Evolutionary conservation across 2,113 vertebrate species (phyloP), one percentile per base, ranked within the genome.

Genomic region (Macheiramphus alcinus): DNA sequence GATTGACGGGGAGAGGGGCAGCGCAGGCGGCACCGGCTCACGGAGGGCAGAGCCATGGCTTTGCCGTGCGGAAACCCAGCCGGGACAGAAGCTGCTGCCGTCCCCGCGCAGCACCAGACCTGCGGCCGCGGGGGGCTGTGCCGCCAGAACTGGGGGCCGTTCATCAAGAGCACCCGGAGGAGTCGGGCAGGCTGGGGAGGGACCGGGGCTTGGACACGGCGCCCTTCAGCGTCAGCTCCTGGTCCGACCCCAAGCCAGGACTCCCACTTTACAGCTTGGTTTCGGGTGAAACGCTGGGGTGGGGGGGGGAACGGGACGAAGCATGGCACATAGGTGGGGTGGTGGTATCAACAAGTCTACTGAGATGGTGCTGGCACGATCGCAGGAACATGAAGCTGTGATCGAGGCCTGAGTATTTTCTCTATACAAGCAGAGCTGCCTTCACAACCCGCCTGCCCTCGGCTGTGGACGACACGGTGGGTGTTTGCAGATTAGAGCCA

Each of bases 381-480:
- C 0, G 0, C 21, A 59, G 67, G 83, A 78, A 67, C 2, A 1
- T 20, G 47, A 74, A 34, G 48, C 56, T 3, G 9, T 23, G 67
- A 52, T 8, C 18, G 9, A 76, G 70, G 92, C 86, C 73, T n/a
- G 63, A 85, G 65, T 70, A 14, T 43, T 76, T 86, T 65, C 58
- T 50, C 63, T 47, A 12, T 16, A 42, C 16, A 23, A 58, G 62
- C 63, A 55, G 83, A 66, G 86, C 74, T 89, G 43, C 67, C 50
- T 42, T 84, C 55, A 27, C 84, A 74, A 25, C 42, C 61, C 5
- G 13, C 42, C 66, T 27, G 52, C 61, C 62, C 72, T 93, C 14
- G 2, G 72, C 80, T 80, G 88, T 1, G 1, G 76, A 23, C 6
- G 1, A 48, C 52, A 29, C 0, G 1, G 53, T 7, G 36, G 13